Percentiles rank a stretch among this genome's conserved stretches.
Evolutionary conservation across 1,140 invertebrate species (phyloP).

Genomic region (Bombus huntii): DNA sequence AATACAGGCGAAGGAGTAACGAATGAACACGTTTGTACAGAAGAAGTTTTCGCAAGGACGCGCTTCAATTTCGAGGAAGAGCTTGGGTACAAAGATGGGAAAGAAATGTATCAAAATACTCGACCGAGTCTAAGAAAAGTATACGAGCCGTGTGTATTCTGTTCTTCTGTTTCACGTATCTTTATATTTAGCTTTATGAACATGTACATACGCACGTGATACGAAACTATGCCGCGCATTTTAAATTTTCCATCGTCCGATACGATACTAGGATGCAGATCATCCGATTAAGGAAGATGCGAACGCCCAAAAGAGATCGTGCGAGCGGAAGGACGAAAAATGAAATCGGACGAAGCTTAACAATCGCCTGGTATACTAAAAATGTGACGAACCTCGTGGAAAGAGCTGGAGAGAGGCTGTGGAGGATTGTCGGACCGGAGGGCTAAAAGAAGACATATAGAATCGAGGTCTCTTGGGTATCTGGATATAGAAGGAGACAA

Average conservation of each 20-base stretch:
- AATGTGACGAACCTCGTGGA: conserved; percentile 50
- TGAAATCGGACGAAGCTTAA: conserved; percentile 48
- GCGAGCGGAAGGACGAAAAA: not conserved
- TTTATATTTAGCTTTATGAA: not conserved
- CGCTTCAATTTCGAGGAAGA: conserved; percentile 23
- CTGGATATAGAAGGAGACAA: conserved; percentile 74
- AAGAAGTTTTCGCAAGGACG: not conserved
- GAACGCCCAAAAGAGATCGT: not conserved
- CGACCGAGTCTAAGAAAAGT: not conserved
- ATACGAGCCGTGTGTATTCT: not conserved
- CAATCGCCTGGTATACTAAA: conserved; percentile 49
- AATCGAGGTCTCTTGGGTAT: conserved; percentile 69
- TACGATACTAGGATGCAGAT: too few species aligned
- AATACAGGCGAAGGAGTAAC: not conserved
- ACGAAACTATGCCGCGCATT: not conserved
- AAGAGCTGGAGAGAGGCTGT: conserved; percentile 19
- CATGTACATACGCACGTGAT: too few species aligned
- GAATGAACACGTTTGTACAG: not conserved
- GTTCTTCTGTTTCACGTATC: not conserved
- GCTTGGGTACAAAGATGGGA: not conserved
- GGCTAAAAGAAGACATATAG: conserved; percentile 71
- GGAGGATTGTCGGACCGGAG: conserved; percentile 28
- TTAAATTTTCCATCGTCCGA: not conserved
- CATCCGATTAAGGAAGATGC: conserved; percentile 6
- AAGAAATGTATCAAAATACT: not conserved